Evolutionary conservation across 2,888 invertebrate genomes (phyloP).

Genomic region (Melanophora roralis): DNA sequence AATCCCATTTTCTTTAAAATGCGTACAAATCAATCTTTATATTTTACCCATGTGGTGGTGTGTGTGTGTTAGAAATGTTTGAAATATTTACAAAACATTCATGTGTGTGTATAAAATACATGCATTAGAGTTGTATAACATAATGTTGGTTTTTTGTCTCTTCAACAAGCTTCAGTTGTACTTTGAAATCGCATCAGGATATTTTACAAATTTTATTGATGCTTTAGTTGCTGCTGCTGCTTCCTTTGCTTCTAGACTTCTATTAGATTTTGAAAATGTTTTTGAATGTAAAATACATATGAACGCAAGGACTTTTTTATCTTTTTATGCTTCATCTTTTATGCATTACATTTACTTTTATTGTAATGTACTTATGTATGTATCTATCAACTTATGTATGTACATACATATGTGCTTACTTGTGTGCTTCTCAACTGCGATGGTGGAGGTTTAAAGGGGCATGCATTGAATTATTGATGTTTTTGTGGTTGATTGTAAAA

Average conservation of each 20-base stretch:
- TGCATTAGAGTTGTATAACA: neutral
- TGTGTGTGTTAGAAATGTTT: neutral
- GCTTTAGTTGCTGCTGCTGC: neutral
- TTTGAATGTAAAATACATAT: no score
- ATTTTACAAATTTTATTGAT: conserved; percentile 3
- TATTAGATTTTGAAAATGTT: neutral
- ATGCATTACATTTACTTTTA: conserved; percentile 55
- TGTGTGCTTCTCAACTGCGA: neutral
- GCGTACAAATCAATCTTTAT: neutral
- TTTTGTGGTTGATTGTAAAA: conserved; percentile 14
- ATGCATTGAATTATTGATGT: conserved; percentile 44
- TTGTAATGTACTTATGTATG: conserved; percentile 12
- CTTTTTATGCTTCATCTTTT: conserved; percentile 57
- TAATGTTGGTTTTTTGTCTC: conserved; percentile 4
- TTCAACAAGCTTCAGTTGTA: neutral
- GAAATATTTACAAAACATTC: no score
- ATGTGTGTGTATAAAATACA: neutral
- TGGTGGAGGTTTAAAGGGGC: conserved; percentile 31
- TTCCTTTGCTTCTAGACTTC: neutral
- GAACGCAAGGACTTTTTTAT: conserved; percentile 15
- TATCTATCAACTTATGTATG: no score
- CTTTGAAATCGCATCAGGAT: neutral
- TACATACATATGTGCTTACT: neutral
- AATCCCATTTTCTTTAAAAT: conserved; percentile 69
- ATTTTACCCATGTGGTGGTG: no score